Percentiles rank a stretch among this genome's conserved stretches.
phyloP scores from a whole-genome alignment of 2,888 invertebrate species.

The Ormyrus nitidulus region DNA sequence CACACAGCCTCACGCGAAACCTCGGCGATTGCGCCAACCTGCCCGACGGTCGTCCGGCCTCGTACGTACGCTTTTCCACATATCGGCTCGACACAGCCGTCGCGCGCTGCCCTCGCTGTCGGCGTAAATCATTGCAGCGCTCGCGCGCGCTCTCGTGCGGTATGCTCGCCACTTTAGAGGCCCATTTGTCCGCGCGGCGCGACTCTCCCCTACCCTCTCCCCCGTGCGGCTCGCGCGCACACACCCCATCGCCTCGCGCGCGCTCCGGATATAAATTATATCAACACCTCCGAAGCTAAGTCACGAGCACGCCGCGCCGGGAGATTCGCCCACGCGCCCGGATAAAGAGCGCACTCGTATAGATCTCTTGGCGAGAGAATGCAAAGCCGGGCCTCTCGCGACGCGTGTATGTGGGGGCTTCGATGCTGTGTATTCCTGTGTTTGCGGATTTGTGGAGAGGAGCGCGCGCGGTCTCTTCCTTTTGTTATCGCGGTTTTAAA shows the following conservation, averaged over 20 bases:
- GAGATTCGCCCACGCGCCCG: conserved; percentile 40
- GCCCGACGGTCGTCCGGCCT: not conserved
- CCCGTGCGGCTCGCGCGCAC: conserved; percentile 5
- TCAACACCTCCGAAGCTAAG: conserved; percentile 69
- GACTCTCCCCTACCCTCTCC: conserved; percentile 3
- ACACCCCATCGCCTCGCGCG: no score
- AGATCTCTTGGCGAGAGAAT: not conserved
- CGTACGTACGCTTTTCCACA: conserved; percentile 6
- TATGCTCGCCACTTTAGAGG: conserved; percentile 36
- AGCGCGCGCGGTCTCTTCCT: no score
- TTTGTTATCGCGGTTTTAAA: no score
- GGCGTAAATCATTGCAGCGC: conserved; percentile 42
- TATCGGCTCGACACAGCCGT: conserved; percentile 8
- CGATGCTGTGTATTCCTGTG: no score
- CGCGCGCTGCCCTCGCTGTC: conserved; percentile 6
- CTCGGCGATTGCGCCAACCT: conserved; percentile 46
- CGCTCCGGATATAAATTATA: conserved; percentile 69
- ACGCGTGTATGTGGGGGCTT: no score
- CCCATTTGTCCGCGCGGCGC: conserved; percentile 45
- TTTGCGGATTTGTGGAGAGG: no score
- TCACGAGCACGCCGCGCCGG: conserved; percentile 51
- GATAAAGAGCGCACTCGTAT: conserved; percentile 48
- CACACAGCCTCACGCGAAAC: not conserved
- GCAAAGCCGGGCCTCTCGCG: not conserved
- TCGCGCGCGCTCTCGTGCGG: not conserved